phyloP scores from a whole-genome alignment of 2,113 vertebrate genomes.

The Motacilla alba region DNA sequence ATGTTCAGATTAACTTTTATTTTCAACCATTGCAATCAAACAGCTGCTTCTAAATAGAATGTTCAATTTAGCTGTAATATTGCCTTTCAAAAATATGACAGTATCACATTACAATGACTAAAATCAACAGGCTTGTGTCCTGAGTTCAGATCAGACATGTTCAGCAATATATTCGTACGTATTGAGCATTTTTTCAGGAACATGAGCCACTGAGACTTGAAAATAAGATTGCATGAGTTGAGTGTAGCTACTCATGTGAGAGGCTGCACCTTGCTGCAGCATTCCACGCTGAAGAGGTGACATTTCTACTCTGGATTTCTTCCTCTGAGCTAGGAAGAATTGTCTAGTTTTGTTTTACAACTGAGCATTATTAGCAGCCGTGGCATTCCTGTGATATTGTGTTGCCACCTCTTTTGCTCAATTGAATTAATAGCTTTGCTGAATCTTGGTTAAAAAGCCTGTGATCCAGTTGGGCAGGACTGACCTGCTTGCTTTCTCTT shows the following conservation, averaged over 20 bases:
- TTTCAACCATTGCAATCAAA: background rate
- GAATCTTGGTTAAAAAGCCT: background rate
- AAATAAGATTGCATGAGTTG: rapidly evolving
- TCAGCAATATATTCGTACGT: rapidly evolving
- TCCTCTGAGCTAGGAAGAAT: background rate
- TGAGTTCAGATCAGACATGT: background rate
- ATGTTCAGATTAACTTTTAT: background rate
- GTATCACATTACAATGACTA: background rate
- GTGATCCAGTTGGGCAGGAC: too few relatives aligned
- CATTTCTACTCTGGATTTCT: background rate
- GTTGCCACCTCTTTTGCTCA: background rate
- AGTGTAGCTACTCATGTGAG: background rate
- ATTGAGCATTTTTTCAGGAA: rapidly evolving
- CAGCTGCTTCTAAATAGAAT: background rate
- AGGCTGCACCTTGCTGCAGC: rapidly evolving
- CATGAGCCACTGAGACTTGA: background rate
- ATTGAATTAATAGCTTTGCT: background rate
- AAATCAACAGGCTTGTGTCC: background rate
- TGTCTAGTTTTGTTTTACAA: background rate
- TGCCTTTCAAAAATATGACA: background rate
- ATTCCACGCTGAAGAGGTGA: rapidly evolving
- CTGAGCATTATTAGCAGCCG: background rate
- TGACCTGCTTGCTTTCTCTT: background rate
- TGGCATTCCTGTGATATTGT: background rate
- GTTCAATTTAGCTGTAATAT: background rate